These are phyloP conservation scores for Acleris sparsana DNA, from an alignment of 2,888 invertebrate genomes.

Conservation along the genomic window DNA sequence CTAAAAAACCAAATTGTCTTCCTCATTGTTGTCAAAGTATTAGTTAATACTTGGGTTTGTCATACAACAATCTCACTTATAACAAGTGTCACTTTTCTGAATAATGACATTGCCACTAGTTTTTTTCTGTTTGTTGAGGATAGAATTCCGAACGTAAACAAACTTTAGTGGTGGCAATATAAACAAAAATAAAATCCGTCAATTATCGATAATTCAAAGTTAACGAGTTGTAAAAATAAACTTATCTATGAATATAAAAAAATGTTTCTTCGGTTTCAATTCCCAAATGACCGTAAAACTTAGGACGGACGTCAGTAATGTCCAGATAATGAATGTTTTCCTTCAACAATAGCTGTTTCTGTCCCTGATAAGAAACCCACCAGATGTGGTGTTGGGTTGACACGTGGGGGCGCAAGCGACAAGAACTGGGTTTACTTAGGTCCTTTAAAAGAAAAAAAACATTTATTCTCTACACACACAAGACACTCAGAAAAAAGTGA, in stretches of 20 bases:
- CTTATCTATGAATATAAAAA: conserved; percentile 5
- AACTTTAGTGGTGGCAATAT: conserved; percentile 20
- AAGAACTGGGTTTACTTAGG: conserved; percentile 18
- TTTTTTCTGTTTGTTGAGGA: conserved; percentile 1
- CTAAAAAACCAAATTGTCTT: background rate
- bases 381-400: conserved; percentile 67
- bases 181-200: conserved; percentile 22
- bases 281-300: conserved; percentile 30
- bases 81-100: background rate
- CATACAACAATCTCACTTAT: background rate
- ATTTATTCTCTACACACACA: no score
- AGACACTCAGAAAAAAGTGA: no score
- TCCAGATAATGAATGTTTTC: conserved; percentile 70
- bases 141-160: background rate
- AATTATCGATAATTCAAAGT: conserved; percentile 3
- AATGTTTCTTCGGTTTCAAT: conserved; percentile 16
- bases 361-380: conserved; percentile 68
- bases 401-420: conserved; percentile 43
- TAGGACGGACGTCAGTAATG: conserved; percentile 68
- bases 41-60: background rate
- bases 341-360: conserved; percentile 72
- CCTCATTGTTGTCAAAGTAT: background rate
- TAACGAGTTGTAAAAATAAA: conserved; percentile 16
- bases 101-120: conserved; percentile 1
- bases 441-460: no score